phyloP scores from a whole-genome alignment of 1,140 invertebrate genomes.

The Drosophila kepulauana region DNA sequence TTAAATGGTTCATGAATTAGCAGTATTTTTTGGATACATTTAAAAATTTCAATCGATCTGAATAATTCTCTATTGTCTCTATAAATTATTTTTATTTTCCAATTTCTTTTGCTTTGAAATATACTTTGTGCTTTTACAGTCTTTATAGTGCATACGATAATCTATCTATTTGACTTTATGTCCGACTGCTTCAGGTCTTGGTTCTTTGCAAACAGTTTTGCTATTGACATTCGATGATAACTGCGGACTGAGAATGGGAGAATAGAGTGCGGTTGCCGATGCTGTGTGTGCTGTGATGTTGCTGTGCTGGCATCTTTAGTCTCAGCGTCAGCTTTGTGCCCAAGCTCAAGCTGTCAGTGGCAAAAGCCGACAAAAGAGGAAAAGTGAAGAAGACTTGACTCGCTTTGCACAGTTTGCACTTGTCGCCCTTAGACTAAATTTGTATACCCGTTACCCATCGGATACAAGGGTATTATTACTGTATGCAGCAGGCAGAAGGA shows the following conservation, averaged over 20 bases:
- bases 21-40: too few relatives aligned
- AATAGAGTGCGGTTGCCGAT: conserved; percentile 11
- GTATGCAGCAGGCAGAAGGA: too few relatives aligned
- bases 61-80: neutral
- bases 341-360: conserved; percentile 61
- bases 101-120: neutral
- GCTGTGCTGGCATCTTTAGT: conserved; percentile 68
- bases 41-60: neutral
- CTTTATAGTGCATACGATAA: conserved; percentile 3
- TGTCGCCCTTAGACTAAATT: neutral
- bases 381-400: conserved; percentile 20
- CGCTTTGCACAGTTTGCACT: neutral
- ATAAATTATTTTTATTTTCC: neutral
- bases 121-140: neutral
- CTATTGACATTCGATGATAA: conserved; percentile 69
- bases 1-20: too few relatives aligned
- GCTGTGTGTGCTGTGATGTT: conserved; percentile 5
- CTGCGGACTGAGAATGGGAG: too few relatives aligned
- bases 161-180: conserved; percentile 9
- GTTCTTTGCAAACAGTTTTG: conserved; percentile 71
- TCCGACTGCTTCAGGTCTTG: conserved; percentile 46
- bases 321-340: conserved; percentile 34
- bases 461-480: too few relatives aligned
- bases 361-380: conserved; percentile 48
- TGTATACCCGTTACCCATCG: too few relatives aligned